Conservation (phyloP, 1,140 invertebrate species). For the Drosophila lowei region DNA sequence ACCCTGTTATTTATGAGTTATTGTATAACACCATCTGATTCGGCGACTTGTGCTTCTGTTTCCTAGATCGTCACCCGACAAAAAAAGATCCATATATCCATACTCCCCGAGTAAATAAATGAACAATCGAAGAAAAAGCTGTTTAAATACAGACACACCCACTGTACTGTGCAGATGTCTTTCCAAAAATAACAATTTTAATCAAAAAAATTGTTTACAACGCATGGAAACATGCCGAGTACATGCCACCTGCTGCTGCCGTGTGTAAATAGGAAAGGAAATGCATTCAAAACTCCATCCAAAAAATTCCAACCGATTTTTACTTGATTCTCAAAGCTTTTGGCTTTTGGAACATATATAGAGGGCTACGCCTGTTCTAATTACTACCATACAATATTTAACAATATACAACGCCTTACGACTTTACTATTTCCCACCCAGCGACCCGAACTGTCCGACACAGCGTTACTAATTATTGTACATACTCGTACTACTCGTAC, state of each 20-base stretch:
- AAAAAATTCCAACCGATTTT: too few species aligned
- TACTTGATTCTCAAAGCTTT: too few species aligned
- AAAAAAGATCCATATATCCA: not conserved
- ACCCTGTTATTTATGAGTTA: conserved; percentile 38
- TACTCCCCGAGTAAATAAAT: conserved; percentile 10
- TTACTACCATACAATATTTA: not conserved
- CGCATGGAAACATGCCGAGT: too few species aligned
- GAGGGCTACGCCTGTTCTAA: too few species aligned
- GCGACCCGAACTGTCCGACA: conserved; percentile 18
- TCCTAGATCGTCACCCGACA: conserved; percentile 35
- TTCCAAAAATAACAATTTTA: conserved; percentile 19
- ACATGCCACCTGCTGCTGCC: too few species aligned
- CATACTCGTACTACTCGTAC: conserved; percentile 6
- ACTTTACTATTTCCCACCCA: conserved; percentile 1
- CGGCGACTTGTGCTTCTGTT: conserved; percentile 17
- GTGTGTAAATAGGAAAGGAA: too few species aligned
- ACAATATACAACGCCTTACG: conserved; percentile 27
- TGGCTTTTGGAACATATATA: too few species aligned
- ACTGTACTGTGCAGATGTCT: conserved; percentile 25
- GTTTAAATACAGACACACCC: conserved; percentile 43
- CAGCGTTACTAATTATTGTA: conserved; percentile 69
- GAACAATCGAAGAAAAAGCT: conserved; percentile 28
- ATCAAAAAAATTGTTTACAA: conserved; percentile 15
- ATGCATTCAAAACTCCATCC: too few species aligned
- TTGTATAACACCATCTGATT: conserved; percentile 46